Conservation (phyloP, 2,888 invertebrate genomes). For the Dastarcus helophoroides region DNA sequence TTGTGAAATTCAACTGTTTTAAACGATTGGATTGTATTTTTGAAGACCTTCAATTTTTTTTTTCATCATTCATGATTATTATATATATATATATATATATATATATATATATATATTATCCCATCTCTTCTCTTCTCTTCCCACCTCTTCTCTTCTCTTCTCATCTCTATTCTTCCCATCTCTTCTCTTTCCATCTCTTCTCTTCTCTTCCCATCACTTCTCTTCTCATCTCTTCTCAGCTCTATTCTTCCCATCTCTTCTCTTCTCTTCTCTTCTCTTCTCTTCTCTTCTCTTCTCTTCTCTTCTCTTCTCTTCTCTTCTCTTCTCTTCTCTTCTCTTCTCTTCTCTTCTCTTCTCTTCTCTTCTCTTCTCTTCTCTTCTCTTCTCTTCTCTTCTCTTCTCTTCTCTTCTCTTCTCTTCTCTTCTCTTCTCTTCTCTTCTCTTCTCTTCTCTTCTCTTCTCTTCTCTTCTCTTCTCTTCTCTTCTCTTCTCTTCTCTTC, state of each 20-base stretch:
- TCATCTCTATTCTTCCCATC: too few relatives aligned
- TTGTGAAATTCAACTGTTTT: too few relatives aligned
- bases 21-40: too few relatives aligned
- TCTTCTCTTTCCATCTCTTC: too few relatives aligned
- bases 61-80: too few relatives aligned
- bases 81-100: too few relatives aligned
- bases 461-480: constrained; percentile 10
- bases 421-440: constrained; percentile 6
- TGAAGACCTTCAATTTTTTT: too few relatives aligned
- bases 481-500: constrained; percentile 7
- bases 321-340: background rate
- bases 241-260: constrained; percentile 5
- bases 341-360: background rate
- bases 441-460: constrained; percentile 1
- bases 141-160: too few relatives aligned
- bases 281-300: background rate
- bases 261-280: constrained; percentile 5
- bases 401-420: constrained; percentile 4
- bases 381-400: background rate
- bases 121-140: too few relatives aligned
- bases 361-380: background rate
- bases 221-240: constrained; percentile 12
- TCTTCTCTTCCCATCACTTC: constrained; percentile 12
- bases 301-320: background rate
- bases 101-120: too few relatives aligned